Conservation (phyloP, 2,797 vertebrate genomes). For the Gymnocypris eckloni region DNA sequence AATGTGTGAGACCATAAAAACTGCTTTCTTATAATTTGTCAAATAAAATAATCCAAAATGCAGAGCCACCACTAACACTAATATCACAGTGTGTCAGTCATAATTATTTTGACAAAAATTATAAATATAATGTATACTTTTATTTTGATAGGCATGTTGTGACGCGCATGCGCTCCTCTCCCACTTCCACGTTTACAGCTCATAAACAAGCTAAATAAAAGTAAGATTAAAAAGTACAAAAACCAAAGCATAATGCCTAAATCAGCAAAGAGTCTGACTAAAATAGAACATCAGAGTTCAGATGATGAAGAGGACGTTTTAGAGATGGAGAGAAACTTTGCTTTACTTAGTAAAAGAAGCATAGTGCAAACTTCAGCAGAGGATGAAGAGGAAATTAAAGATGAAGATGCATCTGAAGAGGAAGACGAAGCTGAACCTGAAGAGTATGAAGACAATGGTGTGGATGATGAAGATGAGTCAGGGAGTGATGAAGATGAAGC, state of each 20-base stretch:
- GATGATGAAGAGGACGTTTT: conserved; percentile 66
- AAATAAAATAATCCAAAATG: no score
- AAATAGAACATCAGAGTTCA: conserved; percentile 28
- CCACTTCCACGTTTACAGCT: neutral
- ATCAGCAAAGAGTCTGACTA: neutral
- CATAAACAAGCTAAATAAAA: no score
- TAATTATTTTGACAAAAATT: neutral
- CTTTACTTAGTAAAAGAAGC: conserved; percentile 59
- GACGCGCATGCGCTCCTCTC: conserved; percentile 6
- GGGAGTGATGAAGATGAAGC: neutral
- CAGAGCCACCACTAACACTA: no score
- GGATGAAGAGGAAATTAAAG: conserved; percentile 29
- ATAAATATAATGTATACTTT: neutral
- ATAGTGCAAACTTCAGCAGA: neutral
- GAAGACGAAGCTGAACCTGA: neutral
- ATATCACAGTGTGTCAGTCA: neutral
- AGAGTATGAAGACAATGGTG: neutral
- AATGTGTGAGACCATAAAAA: no score
- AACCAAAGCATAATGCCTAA: neutral
- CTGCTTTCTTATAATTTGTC: no score
- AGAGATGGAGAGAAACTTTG: conserved; percentile 71
- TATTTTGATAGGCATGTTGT: conserved; percentile 8
- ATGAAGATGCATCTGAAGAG: neutral
- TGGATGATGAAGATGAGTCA: conserved; percentile 11
- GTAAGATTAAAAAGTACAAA: neutral